A percentile compares a stretch with the other conserved stretches of the same genome.
These are phyloP conservation scores for Dione juno DNA, from an alignment of 2,888 invertebrate genomes.

Conservation along the genomic window DNA sequence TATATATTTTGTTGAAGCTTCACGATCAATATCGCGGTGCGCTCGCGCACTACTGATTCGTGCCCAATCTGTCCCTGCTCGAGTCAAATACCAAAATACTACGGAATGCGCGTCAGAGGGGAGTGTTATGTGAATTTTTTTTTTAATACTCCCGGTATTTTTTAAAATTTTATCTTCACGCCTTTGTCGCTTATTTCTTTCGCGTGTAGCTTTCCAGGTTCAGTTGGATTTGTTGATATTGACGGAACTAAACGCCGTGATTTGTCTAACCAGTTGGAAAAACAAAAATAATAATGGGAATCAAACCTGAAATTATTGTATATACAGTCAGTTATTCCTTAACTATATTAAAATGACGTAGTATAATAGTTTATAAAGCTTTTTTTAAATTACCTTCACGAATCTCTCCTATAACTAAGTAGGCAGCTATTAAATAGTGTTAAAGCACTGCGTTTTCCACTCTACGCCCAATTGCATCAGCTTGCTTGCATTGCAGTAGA, in stretches of 20 bases:
- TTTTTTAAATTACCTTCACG: no score
- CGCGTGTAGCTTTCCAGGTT: no score
- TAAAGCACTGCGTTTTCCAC: no score
- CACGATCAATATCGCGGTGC: slow-evolving; percentile 43
- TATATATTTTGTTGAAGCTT: slow-evolving; percentile 16
- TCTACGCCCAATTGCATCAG: no score
- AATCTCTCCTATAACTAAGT: no score
- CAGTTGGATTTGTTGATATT: no score
- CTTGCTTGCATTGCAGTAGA: slow-evolving; percentile 12
- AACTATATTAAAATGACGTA: no score
- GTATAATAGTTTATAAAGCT: no score
- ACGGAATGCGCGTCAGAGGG: slow-evolving; percentile 70
- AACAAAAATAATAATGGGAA: background rate
- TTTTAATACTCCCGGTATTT: background rate
- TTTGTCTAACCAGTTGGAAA: background rate
- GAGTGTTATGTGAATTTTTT: slow-evolving; percentile 51
- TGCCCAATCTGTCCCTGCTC: slow-evolving; percentile 80
- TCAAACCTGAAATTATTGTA: background rate
- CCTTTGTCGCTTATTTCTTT: background rate
- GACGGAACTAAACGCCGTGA: background rate
- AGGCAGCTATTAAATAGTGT: no score
- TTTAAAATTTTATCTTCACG: slow-evolving; percentile 4
- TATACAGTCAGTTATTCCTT: background rate
- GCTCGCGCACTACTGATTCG: slow-evolving; percentile 67
- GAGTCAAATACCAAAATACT: slow-evolving; percentile 77